phyloP scores from a whole-genome alignment of 2,113 vertebrate genomes.

The Xiphophorus maculatus region DNA sequence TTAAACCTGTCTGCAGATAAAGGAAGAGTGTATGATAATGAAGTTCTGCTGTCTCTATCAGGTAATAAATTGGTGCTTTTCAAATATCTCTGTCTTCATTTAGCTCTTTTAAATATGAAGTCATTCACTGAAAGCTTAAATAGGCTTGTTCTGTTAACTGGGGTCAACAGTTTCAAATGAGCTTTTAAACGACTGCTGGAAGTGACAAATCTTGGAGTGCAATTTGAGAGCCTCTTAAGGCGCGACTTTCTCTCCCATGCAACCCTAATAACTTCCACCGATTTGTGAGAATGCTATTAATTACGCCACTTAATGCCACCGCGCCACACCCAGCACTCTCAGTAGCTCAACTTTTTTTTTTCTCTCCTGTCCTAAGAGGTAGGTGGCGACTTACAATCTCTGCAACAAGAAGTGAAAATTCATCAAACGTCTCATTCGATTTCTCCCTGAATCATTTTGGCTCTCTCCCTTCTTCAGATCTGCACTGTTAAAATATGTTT shows the following conservation, averaged over 20 bases:
- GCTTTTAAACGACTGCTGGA: slow-evolving; percentile 74
- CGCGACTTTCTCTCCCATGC: slow-evolving; percentile 57
- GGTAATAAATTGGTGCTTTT: slow-evolving; percentile 19
- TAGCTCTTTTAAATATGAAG: slow-evolving; percentile 56
- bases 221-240: slow-evolving; percentile 76
- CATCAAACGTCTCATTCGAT: slow-evolving; percentile 68
- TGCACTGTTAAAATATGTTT: slow-evolving; percentile 60
- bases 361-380: slow-evolving; percentile 38
- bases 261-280: slow-evolving; percentile 70
- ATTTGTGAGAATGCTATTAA: slow-evolving; percentile 79
- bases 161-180: slow-evolving; percentile 78
- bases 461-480: slow-evolving; percentile 15
- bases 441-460: slow-evolving; percentile 40
- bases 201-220: slow-evolving; percentile 73
- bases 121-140: slow-evolving; percentile 70
- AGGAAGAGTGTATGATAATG: slow-evolving; percentile 13
- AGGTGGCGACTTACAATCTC: slow-evolving; percentile 55
- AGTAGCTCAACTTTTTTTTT: slow-evolving; percentile 56
- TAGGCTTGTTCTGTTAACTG: slow-evolving; percentile 74
- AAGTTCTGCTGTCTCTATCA: not conserved
- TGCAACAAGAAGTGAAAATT: slow-evolving; percentile 68
- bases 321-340: slow-evolving; percentile 58
- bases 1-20: slow-evolving; percentile 19
- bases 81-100: slow-evolving; percentile 29
- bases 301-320: slow-evolving; percentile 69